Conservation (phyloP, 1,140 invertebrate species). For the Eueides isabella region DNA sequence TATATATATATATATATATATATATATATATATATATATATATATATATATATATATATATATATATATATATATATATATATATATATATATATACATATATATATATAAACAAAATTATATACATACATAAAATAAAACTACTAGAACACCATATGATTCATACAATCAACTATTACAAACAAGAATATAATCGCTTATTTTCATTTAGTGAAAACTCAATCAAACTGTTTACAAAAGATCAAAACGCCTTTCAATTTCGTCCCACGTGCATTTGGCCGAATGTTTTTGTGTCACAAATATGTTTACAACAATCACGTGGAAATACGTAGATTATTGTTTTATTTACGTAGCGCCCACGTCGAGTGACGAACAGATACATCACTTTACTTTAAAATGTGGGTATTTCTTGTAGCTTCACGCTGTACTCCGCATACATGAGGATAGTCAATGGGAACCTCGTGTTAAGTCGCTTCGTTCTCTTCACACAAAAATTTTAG, state of each 20-base stretch:
- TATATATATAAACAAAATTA: too few relatives aligned
- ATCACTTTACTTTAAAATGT: background rate
- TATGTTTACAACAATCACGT: background rate
- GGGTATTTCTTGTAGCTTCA: too few relatives aligned
- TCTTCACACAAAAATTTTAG: too few relatives aligned
- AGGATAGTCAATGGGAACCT: too few relatives aligned
- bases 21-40: too few relatives aligned
- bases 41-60: too few relatives aligned
- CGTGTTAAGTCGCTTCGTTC: too few relatives aligned
- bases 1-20: too few relatives aligned
- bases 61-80: too few relatives aligned
- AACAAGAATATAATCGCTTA: background rate
- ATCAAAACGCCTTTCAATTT: constrained; percentile 12
- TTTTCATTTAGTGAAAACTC: constrained; percentile 14
- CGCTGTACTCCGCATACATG: too few relatives aligned
- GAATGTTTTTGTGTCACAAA: background rate
- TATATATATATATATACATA: too few relatives aligned
- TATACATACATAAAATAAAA: too few relatives aligned
- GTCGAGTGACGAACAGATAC: background rate
- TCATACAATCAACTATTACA: background rate
- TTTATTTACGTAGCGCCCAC: background rate
- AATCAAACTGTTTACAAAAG: background rate
- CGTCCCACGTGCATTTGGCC: background rate
- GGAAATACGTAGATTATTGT: background rate
- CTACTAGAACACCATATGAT: background rate